A percentile compares a stretch with the other conserved stretches of the same genome.
Evolutionary conservation across 2,797 vertebrate species (phyloP).

Genomic region (Australoheros facetus): DNA sequence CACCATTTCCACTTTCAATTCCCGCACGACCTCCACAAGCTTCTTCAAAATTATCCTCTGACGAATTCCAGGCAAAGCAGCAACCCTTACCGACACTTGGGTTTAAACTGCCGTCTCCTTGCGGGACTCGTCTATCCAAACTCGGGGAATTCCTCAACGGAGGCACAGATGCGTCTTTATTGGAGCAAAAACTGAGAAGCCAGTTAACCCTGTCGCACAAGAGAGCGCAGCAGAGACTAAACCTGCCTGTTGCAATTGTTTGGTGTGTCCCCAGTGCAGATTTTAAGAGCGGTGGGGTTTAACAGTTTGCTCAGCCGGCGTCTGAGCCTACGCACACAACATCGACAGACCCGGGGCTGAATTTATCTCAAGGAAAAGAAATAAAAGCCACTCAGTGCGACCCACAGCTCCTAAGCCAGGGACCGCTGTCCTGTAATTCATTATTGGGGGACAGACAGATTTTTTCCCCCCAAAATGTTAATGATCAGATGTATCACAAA

Average conservation of each 20-base stretch:
- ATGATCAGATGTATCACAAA: neutral
- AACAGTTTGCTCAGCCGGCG: constrained; percentile 17
- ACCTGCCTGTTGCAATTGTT: constrained; percentile 37
- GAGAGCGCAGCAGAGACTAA: neutral
- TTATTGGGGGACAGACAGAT: neutral
- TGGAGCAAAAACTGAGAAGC: neutral
- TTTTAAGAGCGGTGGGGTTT: constrained; percentile 6
- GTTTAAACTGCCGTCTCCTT: neutral
- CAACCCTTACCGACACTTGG: neutral
- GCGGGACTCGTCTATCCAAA: constrained; percentile 19
- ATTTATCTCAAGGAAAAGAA: neutral
- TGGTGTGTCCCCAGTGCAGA: neutral
- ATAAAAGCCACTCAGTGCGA: neutral
- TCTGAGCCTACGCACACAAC: constrained; percentile 1
- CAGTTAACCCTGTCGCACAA: neutral
- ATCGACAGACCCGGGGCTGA: constrained; percentile 1
- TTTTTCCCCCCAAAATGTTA: neutral
- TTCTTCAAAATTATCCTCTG: neutral
- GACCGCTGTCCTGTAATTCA: neutral
- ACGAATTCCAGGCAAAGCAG: neutral
- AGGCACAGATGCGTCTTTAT: neutral
- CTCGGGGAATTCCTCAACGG: constrained; percentile 39
- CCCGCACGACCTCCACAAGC: neutral
- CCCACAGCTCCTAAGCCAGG: neutral
- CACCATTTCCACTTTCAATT: neutral